phyloP scores from a whole-genome alignment of 2,797 vertebrate genomes.

The Myotis daubentonii region DNA sequence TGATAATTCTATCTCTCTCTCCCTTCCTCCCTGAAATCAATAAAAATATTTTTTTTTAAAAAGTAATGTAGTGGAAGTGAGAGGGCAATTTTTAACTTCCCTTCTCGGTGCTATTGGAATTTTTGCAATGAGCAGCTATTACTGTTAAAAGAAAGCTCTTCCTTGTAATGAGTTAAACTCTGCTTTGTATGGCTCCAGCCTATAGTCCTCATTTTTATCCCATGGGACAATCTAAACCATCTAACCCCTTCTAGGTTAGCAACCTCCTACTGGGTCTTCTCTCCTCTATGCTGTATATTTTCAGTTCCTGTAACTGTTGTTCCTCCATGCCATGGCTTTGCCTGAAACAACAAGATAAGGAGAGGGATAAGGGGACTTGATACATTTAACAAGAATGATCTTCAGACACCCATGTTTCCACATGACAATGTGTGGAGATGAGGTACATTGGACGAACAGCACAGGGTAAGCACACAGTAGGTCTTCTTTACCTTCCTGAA shows the following conservation, averaged over 20 bases:
- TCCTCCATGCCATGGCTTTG: background rate
- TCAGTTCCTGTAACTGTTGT: background rate
- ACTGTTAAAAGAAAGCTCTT: background rate
- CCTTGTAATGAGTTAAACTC: background rate
- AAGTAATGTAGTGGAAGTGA: background rate
- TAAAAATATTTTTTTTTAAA: no score
- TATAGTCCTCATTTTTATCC: background rate
- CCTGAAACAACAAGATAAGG: background rate
- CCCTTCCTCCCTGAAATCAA: no score
- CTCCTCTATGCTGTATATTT: background rate
- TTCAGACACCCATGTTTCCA: background rate
- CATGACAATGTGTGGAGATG: background rate
- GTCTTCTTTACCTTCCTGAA: background rate
- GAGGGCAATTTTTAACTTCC: background rate
- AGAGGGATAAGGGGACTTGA: background rate
- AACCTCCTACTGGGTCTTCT: background rate
- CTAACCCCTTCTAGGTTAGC: background rate
- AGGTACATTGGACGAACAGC: background rate
- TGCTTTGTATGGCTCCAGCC: background rate
- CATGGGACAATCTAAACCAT: background rate
- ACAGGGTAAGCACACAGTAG: background rate
- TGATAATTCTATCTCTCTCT: no score
- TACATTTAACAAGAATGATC: background rate
- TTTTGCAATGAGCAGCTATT: background rate
- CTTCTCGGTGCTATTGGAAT: background rate